Evolutionary conservation across 2,888 invertebrate species (phyloP).

Genomic region (Drosophila lutescens): DNA sequence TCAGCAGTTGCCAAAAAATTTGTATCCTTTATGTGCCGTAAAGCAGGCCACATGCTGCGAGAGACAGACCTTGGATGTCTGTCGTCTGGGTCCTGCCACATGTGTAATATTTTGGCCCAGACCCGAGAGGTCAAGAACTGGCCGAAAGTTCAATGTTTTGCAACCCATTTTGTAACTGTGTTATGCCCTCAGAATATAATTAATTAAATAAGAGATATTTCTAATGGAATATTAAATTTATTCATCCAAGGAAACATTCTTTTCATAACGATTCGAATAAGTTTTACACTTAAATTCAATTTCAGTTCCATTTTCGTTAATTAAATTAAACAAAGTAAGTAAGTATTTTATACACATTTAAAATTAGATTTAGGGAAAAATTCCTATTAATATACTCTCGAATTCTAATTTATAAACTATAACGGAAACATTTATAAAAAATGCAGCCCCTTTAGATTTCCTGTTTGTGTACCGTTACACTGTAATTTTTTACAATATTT

Average conservation of each 20-base stretch:
- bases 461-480: too few species aligned
- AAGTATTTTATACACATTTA: too few species aligned
- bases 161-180: neutral
- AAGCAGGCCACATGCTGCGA: constrained; percentile 38
- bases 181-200: constrained; percentile 1
- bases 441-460: too few species aligned
- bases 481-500: too few species aligned
- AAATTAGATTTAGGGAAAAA: too few species aligned
- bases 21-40: constrained; percentile 28
- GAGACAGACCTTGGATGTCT: constrained; percentile 42
- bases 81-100: constrained; percentile 32
- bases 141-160: constrained; percentile 64
- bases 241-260: neutral
- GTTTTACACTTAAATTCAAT: too few species aligned
- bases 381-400: too few species aligned
- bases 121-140: constrained; percentile 39
- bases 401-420: too few species aligned
- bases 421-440: too few species aligned
- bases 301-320: too few species aligned
- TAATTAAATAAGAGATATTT: constrained; percentile 18
- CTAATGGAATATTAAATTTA: neutral
- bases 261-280: neutral
- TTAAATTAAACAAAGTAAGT: too few species aligned
- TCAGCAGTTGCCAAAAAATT: constrained; percentile 25
- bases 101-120: constrained; percentile 17